Percentiles rank a stretch among this genome's conserved stretches.
phyloP scores from a whole-genome alignment of 1,140 invertebrate species.

The Arctopsyche grandis region DNA sequence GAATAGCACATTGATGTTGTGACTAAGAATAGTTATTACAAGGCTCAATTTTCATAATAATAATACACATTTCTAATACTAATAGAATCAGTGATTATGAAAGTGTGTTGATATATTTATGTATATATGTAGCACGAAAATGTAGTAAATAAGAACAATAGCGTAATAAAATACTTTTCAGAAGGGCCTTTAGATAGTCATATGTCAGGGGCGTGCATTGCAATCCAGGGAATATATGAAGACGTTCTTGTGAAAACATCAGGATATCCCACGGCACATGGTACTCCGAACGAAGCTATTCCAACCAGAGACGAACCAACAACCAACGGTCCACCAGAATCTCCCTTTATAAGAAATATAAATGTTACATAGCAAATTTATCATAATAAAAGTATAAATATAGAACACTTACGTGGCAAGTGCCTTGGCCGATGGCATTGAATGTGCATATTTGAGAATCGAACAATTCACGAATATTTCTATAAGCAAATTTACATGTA shows the following conservation, averaged over 20 bases:
- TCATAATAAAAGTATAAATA: background rate
- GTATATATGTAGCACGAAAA: no score
- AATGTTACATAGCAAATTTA: background rate
- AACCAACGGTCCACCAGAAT: constrained; percentile 68
- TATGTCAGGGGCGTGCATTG: background rate
- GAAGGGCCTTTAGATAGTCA: background rate
- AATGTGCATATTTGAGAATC: constrained; percentile 67
- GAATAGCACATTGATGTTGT: no score
- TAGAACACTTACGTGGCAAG: constrained; percentile 61
- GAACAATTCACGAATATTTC: constrained; percentile 44
- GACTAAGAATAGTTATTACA: no score
- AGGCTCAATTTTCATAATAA: no score
- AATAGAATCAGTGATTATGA: no score
- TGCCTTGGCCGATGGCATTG: constrained; percentile 68
- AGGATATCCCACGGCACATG: constrained; percentile 68
- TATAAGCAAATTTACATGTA: constrained; percentile 48
- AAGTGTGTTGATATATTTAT: no score
- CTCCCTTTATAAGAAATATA: constrained; percentile 62
- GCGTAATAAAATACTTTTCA: no score
- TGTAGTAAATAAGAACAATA: no score
- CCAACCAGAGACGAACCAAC: constrained; percentile 62
- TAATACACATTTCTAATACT: no score
- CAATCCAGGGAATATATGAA: constrained; percentile 61
- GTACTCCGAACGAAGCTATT: constrained; percentile 69
- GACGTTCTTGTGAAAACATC: constrained; percentile 68